These are phyloP conservation scores for Sylvicapra grimmia DNA, from an alignment of 2,113 vertebrate species.

Conservation along the genomic window DNA sequence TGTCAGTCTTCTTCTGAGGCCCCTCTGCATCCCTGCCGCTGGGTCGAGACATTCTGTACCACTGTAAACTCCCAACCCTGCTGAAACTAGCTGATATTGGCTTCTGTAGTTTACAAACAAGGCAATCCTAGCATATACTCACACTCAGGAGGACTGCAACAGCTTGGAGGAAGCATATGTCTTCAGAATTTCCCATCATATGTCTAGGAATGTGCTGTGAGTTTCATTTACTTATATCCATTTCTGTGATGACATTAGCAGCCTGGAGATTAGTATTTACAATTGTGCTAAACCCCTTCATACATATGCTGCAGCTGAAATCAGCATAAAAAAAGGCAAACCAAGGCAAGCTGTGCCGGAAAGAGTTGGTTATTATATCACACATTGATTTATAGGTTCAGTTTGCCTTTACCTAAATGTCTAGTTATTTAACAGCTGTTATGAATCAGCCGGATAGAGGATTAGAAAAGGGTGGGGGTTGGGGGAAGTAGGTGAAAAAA, in stretches of 20 bases:
- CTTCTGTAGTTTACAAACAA: neutral
- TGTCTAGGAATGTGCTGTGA: neutral
- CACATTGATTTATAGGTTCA: slow-evolving; percentile 74
- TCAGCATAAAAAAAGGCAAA: slow-evolving; percentile 65
- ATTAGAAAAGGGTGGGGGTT: slow-evolving; percentile 63
- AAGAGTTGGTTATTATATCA: slow-evolving; percentile 70
- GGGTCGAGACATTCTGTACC: neutral
- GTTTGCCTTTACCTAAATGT: slow-evolving; percentile 77
- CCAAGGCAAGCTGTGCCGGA: slow-evolving; percentile 59
- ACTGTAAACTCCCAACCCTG: neutral
- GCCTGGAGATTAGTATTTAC: slow-evolving; percentile 38
- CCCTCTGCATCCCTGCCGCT: neutral
- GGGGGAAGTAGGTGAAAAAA: slow-evolving; percentile 67
- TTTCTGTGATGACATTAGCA: neutral
- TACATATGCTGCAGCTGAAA: slow-evolving; percentile 57
- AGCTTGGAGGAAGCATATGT: neutral
- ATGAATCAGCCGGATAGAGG: slow-evolving; percentile 76
- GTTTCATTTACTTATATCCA: slow-evolving; percentile 27
- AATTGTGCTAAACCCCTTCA: slow-evolving; percentile 51
- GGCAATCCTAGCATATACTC: neutral
- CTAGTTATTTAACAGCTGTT: slow-evolving; percentile 81
- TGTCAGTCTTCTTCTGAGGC: neutral
- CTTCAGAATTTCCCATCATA: neutral
- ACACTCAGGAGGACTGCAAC: neutral
- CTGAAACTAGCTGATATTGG: neutral